Evolutionary conservation across 2,888 invertebrate species (phyloP), one percentile per base, ranked within the genome.

Genomic region (Choreutis nemorana): DNA sequence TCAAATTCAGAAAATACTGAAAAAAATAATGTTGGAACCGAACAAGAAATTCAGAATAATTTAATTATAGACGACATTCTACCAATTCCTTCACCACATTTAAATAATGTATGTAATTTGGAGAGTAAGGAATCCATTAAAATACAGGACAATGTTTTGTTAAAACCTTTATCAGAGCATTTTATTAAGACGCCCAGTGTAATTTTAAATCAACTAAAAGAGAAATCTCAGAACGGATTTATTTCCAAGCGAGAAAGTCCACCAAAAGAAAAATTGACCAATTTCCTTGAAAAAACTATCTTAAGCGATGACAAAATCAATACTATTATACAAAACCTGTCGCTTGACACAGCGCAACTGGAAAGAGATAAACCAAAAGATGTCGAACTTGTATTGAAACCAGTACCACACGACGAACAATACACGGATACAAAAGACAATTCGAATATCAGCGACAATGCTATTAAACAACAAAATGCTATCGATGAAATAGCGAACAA

Each of bases 221-320:
- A 53, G 37, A 55, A 54, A 33, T 30, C 44, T 10, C 38, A 36
- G 27, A 32, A 21, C 10, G 50, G 48, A 39, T 54, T 49, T 31
- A 29, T 35, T 12, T 8, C 13, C 8, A 26, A 65, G 50, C 56
- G 72, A 6, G 67, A 70, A 20, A 75, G 75, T 44, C 77, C 77
- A 24, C 75, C 77, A 14, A 77, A 70, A 54, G 77, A 75, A 44
- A 61, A 60, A 37, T 52, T 78, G 31, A 55, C 71, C 4, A 68
- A 73, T 44, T 78, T 72, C 42, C 46, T 77, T 16, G 77, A 77
- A 43, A 77, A 77, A 55, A 73, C 72, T 36, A 56, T 77, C 50
- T 62, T 75, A 28, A 64, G 65, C 35, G 66, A 73, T 51, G 66
- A 68, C 39, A 78, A 75, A 56, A 62, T 78, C 46, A 66, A 72